Base-by-base conservation (phyloP, 1,140 invertebrate species). In the Subanguina moxae region DNA sequence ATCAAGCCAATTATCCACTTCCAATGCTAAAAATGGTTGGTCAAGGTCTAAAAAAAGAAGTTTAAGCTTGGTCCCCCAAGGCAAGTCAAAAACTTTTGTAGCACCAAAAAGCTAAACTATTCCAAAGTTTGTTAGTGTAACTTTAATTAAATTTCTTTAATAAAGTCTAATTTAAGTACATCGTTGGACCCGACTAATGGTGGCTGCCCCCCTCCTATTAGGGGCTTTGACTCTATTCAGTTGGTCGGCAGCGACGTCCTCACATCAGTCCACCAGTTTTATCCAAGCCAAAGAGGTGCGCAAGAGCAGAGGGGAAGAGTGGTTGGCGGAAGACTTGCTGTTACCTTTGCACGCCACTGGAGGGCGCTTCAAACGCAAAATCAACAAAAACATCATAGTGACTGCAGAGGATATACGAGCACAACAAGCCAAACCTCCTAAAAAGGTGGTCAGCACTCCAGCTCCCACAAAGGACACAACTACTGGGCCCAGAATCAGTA, bases 331-430 rank as follows among this genome's bases (percentile, higher is more conserved):
- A 19, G 48, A 52, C 48, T 15, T 52, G 48, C 17, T 52, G 48
- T 21, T 52, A 8, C 48, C 48, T 13, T 45, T 52, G 48, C n/a
- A 25, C 8, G n/a, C 48, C 23, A 19, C 23, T 52, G 48, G 23
- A 52, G 48, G 48, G 3, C 48, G 48, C 48, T 52, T 52, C 48
- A 25, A 52, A 52, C 48, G 48, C n/a, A 52, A 52, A 3, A 52
- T 15, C 23, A 52, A 52, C 17, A 52, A 19, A 3, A 19, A 52
- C 32, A 38, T 38, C 32, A 3, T 3, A 38, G 32, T 38, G 32
- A 38, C 32, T 38, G 32, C 48, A 52, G 23, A 52, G 8, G 48
- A 52, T 25, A 15, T 52, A 7, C 3, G 3, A 15, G 15, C 3
- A 52, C 3, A 3, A 52, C 48, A 15, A 5, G 48, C n/a, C 23